Evolutionary conservation across 2,888 invertebrate genomes (phyloP).

Genomic region (Minunthozetes semirufus): DNA sequence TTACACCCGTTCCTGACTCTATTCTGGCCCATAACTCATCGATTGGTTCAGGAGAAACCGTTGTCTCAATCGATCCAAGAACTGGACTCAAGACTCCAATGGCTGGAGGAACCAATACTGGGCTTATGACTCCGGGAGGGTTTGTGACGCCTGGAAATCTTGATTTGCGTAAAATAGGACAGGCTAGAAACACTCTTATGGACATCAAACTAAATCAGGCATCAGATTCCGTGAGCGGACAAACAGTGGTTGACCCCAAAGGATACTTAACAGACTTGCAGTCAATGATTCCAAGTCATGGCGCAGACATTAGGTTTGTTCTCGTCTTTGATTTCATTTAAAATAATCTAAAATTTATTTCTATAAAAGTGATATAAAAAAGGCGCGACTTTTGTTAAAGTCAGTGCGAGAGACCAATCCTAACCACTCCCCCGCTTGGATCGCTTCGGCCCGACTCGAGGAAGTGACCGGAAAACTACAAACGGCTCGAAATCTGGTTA

Average conservation of each 20-base stretch:
- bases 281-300: conserved; percentile 97
- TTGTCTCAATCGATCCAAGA: conserved; percentile 68
- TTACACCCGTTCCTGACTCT: conserved; percentile 94
- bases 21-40: conserved; percentile 62
- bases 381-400: conserved; percentile 85
- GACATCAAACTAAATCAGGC: conserved; percentile 95
- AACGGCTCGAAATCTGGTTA: conserved; percentile 90
- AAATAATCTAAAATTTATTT: conserved; percentile 14
- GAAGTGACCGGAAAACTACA: conserved; percentile 96
- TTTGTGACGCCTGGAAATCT: conserved; percentile 76
- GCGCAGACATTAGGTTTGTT: conserved; percentile 68
- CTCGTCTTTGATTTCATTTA: conserved; percentile 54
- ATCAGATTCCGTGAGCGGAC: conserved; percentile 96
- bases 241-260: conserved; percentile 99
- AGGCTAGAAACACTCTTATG: conserved; percentile 97
- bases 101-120: conserved; percentile 43
- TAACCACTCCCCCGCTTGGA: conserved; percentile 99
- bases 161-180: conserved; percentile 90
- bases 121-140: conserved; percentile 42
- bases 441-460: conserved; percentile 94
- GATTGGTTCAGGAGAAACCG: conserved; percentile 59
- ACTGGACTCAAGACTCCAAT: conserved; percentile 65
- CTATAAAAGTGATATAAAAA: conserved; percentile 74
- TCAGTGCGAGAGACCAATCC: conserved; percentile 95
- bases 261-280: conserved; percentile 99